phyloP scores from a whole-genome alignment of 23 tunicate genomes.

The Oikopleura dioica region DNA sequence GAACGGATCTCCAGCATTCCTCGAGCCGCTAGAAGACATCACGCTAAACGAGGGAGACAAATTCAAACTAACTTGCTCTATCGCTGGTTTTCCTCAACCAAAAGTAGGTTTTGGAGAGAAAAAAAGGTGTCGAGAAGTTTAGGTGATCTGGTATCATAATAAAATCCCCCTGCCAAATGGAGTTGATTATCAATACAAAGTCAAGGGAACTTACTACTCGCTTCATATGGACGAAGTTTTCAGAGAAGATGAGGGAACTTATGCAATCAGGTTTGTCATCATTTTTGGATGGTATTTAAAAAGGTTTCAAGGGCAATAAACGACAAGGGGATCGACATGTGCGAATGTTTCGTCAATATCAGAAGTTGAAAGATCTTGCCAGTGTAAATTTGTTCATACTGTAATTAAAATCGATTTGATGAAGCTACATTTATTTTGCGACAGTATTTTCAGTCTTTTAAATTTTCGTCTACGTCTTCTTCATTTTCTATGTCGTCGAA shows the following conservation, averaged over 20 bases:
- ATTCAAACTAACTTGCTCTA: neutral
- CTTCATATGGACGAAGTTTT: neutral
- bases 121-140: neutral
- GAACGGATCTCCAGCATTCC: conserved; percentile 3
- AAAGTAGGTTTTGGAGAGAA: neutral
- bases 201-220: neutral
- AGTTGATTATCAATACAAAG: conserved; percentile 11
- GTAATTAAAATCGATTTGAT: too few species aligned
- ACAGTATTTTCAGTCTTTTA: too few species aligned
- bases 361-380: too few species aligned
- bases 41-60: neutral
- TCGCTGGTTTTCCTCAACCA: conserved; percentile 12
- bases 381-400: too few species aligned
- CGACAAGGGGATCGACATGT: neutral
- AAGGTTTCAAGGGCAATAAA: neutral
- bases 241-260: conserved; percentile 4
- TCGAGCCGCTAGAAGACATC: neutral
- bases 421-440: too few species aligned
- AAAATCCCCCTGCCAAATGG: conserved; percentile 11
- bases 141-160: conserved; percentile 12
- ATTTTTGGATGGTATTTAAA: neutral
- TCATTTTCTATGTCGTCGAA: too few species aligned
- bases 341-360: neutral
- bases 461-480: too few species aligned
- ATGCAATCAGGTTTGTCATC: neutral